Base-by-base conservation (phyloP, 2,113 vertebrate genomes). In the Campylomormyrus tamandua region DNA sequence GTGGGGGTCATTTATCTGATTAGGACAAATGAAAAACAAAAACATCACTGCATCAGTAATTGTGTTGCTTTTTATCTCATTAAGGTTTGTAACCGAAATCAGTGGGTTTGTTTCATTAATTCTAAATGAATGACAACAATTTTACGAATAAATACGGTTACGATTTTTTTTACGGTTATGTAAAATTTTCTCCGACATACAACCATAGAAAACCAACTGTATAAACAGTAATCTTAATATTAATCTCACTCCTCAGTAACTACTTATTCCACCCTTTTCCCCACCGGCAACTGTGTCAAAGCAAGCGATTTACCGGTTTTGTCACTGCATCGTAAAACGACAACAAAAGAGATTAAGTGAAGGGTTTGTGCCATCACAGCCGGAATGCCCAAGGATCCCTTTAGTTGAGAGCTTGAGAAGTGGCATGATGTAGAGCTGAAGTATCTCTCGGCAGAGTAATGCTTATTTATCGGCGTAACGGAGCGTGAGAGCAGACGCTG, bases 301-400 rank as follows among this genome's bases (percentile, higher is more conserved):
- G 35, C 74, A 42, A 80, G 19, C 35, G 35, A 70, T 70, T 80
- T 17, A 80, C 35, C 35, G 74, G 74, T 42, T 80, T 93, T 90
- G 91, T 91, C 89, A 91, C 89, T 92, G 93, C 92, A 80, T 92
- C 90, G 90, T 91, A 90, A 9, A 31, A 91, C 91, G 88, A 91
- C 90, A 45, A 62, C 56, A 87, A 80, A 39, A 8, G 27, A 42
- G 15, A 89, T 80, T 46, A 90, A 90, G 90, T 92, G 89, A 90
- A 91, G 92, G 91, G 91, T 91, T 91, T 87, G 88, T 49, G 62
- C 87, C 62, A 17, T 48, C 45, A 88, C 87, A 90, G 56, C 11
- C 70, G 70, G 15, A 77, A 39, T 77, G 70, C 31, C 74, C 88
- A 89, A 90, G 88, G 39, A 91, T 53, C 77, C 24, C 48, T 92